These are phyloP conservation scores for Graphium colonna DNA, from an alignment of 2,888 invertebrate genomes.

Conservation along the genomic window DNA sequence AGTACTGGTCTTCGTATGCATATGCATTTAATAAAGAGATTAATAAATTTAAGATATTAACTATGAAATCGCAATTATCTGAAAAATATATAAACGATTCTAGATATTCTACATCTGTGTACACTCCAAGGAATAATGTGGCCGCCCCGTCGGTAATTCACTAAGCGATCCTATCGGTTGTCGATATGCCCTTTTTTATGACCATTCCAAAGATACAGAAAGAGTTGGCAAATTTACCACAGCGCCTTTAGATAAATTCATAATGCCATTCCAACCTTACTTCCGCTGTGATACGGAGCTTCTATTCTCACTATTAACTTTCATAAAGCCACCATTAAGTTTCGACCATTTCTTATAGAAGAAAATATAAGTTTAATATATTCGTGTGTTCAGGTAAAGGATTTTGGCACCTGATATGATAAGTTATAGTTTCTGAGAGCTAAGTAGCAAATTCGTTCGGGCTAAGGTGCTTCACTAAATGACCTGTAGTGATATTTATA, in stretches of 20 bases:
- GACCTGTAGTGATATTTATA: slow-evolving; percentile 61
- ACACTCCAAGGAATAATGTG: slow-evolving; percentile 56
- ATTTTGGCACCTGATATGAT: too few species aligned
- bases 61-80: too few species aligned
- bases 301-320: neutral
- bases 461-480: slow-evolving; percentile 44
- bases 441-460: slow-evolving; percentile 37
- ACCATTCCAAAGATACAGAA: slow-evolving; percentile 58
- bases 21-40: too few species aligned
- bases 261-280: slow-evolving; percentile 15
- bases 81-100: slow-evolving; percentile 39
- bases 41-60: too few species aligned
- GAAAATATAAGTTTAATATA: too few species aligned
- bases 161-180: slow-evolving; percentile 70
- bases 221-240: slow-evolving; percentile 49
- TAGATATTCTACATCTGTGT: slow-evolving; percentile 39
- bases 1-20: neutral
- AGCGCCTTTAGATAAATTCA: slow-evolving; percentile 28
- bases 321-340: neutral
- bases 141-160: slow-evolving; percentile 59
- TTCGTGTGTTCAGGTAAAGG: too few species aligned
- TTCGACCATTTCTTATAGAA: neutral
- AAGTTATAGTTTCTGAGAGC: neutral
- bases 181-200: slow-evolving; percentile 72
- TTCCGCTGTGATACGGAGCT: slow-evolving; percentile 3